Percentiles rank a stretch among this genome's conserved stretches.
Conservation (phyloP, 2,113 vertebrate species). For the Tichodroma muraria region DNA sequence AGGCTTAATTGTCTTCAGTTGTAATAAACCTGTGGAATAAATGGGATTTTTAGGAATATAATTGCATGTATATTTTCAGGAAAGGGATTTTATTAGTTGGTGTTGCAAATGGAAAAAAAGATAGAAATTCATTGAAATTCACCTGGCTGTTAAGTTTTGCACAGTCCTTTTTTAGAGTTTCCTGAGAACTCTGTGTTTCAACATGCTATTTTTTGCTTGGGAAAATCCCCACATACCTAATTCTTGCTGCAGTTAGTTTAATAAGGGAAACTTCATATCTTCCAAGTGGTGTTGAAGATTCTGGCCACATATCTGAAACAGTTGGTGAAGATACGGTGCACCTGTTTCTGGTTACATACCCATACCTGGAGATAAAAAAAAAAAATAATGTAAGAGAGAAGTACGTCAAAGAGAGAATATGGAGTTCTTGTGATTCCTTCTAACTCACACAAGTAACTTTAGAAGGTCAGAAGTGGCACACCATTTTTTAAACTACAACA, state of each 20-base stretch:
- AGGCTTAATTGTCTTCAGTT: neutral
- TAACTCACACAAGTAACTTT: neutral
- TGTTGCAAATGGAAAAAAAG: neutral
- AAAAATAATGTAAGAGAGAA: neutral
- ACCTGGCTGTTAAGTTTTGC: neutral
- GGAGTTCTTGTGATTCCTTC: neutral
- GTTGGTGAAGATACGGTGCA: accelerated
- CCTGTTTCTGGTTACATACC: neutral
- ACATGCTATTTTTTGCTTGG: neutral
- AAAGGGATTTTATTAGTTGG: neutral
- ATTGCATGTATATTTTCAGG: neutral
- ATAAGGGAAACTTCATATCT: neutral
- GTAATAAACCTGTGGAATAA: neutral
- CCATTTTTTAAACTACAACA: neutral
- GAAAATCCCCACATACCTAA: accelerated
- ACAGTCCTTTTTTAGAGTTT: neutral
- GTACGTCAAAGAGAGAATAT: neutral
- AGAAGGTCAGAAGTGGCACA: neutral
- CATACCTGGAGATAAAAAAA: neutral
- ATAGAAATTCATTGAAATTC: neutral
- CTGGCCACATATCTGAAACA: neutral
- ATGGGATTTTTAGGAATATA: neutral
- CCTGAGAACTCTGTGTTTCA: neutral
- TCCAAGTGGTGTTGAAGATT: neutral
- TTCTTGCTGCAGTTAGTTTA: neutral